phyloP scores from a whole-genome alignment of 2,888 invertebrate species.

The Synergus japonicus region DNA sequence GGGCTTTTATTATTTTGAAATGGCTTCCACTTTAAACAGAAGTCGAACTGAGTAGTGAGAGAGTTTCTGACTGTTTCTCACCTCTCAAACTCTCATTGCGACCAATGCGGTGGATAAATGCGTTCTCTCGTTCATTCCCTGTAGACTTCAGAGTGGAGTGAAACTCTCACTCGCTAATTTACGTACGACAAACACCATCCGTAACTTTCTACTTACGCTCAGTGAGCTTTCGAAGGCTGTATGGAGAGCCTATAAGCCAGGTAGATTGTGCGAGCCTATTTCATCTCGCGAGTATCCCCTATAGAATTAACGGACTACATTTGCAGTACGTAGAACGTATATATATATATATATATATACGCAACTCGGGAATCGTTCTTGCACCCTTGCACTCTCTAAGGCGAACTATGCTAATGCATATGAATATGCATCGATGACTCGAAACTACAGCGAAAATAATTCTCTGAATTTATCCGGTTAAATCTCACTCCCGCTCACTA shows the following conservation, averaged over 20 bases:
- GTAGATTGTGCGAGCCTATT: conserved; percentile 35
- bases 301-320: conserved; percentile 48
- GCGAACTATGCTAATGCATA: conserved; percentile 63
- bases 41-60: neutral
- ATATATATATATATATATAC: conserved; percentile 23
- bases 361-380: conserved; percentile 42
- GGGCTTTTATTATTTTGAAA: neutral
- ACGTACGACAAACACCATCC: conserved; percentile 57
- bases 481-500: conserved; percentile 39
- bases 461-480: conserved; percentile 63
- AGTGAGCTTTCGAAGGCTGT: conserved; percentile 45
- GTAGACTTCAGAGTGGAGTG: conserved; percentile 5
- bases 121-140: conserved; percentile 12
- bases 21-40: conserved; percentile 9
- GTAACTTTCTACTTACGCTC: conserved; percentile 54
- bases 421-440: conserved; percentile 71
- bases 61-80: neutral
- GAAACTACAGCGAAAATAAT: conserved; percentile 65
- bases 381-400: conserved; percentile 55
- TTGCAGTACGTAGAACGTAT: neutral
- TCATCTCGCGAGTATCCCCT: neutral
- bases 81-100: conserved; percentile 17
- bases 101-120: conserved; percentile 2
- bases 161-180: conserved; percentile 56
- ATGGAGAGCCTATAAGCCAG: conserved; percentile 38